phyloP scores from a whole-genome alignment of 2,797 vertebrate genomes.

The Danio tinwini region DNA sequence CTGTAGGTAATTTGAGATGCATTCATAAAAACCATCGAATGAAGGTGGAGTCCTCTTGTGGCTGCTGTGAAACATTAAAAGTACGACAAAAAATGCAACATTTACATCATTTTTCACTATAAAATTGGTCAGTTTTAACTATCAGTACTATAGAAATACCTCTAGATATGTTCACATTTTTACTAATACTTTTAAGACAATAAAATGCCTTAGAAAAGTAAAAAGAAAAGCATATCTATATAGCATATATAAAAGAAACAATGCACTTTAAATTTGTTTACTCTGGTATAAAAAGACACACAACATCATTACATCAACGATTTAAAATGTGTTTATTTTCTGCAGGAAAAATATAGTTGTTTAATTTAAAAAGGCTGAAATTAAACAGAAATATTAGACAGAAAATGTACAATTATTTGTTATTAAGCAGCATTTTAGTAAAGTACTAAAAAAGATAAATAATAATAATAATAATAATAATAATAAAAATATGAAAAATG shows the following conservation, averaged over 20 bases:
- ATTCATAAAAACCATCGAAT: background rate
- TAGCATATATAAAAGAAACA: too few relatives aligned
- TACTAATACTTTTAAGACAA: too few relatives aligned
- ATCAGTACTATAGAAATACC: background rate
- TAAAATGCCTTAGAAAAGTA: too few relatives aligned
- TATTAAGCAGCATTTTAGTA: too few relatives aligned
- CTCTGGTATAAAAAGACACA: background rate
- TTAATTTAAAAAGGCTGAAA: too few relatives aligned
- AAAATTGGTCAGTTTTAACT: background rate
- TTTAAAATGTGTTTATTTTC: conserved; percentile 86
- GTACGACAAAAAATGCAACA: background rate
- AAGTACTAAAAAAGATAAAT: too few relatives aligned
- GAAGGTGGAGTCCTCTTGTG: background rate
- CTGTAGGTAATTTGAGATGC: background rate
- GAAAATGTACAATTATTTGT: too few relatives aligned
- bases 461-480: too few relatives aligned
- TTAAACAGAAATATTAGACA: too few relatives aligned
- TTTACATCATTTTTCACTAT: background rate
- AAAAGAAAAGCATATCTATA: too few relatives aligned
- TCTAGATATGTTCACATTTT: background rate
- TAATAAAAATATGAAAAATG: too few relatives aligned
- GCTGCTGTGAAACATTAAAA: background rate
- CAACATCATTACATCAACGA: background rate
- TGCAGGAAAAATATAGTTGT: conserved; percentile 78
- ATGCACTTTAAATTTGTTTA: background rate